A percentile compares a stretch with the other conserved stretches of the same genome.
Conservation (phyloP, 2,888 invertebrate genomes). For the Meta bourneti region DNA sequence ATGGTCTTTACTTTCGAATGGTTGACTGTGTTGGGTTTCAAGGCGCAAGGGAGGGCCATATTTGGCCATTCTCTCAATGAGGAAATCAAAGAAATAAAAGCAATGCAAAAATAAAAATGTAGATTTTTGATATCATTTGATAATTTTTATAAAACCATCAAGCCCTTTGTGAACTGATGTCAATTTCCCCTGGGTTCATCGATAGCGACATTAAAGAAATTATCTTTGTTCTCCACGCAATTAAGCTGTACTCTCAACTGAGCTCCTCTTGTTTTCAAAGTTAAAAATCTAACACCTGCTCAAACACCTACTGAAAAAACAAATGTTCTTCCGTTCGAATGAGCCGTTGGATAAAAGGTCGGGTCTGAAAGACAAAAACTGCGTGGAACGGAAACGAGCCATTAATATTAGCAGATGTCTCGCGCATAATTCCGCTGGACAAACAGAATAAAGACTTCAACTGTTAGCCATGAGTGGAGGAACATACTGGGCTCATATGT, state of each 20-base stretch:
- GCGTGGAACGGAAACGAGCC: not conserved
- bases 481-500: not conserved
- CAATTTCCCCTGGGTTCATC: too few relatives aligned
- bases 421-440: not conserved
- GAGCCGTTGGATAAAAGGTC: too few relatives aligned
- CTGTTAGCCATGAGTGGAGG: not conserved
- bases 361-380: not conserved
- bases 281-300: not conserved
- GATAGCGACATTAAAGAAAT: too few relatives aligned
- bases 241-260: not conserved
- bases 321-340: not conserved
- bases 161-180: too few relatives aligned
- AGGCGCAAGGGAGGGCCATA: too few relatives aligned
- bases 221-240: not conserved
- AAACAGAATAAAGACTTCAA: not conserved
- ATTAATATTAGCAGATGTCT: not conserved
- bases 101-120: too few relatives aligned
- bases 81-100: too few relatives aligned
- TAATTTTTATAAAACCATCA: too few relatives aligned
- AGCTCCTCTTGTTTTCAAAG: not conserved
- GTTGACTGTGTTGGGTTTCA: too few relatives aligned
- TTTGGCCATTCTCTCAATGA: too few relatives aligned
- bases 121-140: too few relatives aligned
- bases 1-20: too few relatives aligned
- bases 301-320: not conserved